Percentiles rank a stretch among this genome's conserved stretches.
These are phyloP conservation scores for Dallia pectoralis DNA, from an alignment of 2,797 vertebrate genomes.

Conservation along the genomic window DNA sequence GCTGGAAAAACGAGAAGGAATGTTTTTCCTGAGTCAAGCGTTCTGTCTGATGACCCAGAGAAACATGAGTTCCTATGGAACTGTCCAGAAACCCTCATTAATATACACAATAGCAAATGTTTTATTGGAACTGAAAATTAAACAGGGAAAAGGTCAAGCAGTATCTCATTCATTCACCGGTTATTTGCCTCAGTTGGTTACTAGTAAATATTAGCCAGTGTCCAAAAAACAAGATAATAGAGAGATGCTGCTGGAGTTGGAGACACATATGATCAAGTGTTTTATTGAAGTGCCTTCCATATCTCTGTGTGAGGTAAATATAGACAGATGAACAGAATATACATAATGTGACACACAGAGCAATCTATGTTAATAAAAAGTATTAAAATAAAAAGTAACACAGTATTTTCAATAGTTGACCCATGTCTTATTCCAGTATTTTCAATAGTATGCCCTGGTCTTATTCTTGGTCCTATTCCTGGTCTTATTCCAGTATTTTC, in stretches of 20 bases:
- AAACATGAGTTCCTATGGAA: neutral
- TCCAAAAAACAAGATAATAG: neutral
- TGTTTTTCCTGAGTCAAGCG: neutral
- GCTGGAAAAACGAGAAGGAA: slow-evolving; percentile 53
- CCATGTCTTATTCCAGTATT: no score
- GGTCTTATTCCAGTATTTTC: no score
- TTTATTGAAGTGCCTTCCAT: neutral
- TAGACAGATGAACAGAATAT: neutral
- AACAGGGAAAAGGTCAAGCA: neutral
- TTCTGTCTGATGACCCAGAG: neutral
- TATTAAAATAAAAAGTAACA: no score
- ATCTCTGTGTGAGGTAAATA: neutral
- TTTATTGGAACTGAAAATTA: neutral
- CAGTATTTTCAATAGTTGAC: no score
- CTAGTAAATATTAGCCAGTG: neutral
- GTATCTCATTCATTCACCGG: neutral
- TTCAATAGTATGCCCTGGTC: no score
- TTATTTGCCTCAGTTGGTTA: neutral
- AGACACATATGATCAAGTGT: neutral
- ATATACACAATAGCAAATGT: neutral
- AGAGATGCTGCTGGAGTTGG: neutral
- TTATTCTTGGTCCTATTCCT: no score
- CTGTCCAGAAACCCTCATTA: neutral
- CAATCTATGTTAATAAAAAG: no score
- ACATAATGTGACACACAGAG: neutral